Conservation (phyloP, 2,113 vertebrate genomes). For the Cardinalis cardinalis region DNA sequence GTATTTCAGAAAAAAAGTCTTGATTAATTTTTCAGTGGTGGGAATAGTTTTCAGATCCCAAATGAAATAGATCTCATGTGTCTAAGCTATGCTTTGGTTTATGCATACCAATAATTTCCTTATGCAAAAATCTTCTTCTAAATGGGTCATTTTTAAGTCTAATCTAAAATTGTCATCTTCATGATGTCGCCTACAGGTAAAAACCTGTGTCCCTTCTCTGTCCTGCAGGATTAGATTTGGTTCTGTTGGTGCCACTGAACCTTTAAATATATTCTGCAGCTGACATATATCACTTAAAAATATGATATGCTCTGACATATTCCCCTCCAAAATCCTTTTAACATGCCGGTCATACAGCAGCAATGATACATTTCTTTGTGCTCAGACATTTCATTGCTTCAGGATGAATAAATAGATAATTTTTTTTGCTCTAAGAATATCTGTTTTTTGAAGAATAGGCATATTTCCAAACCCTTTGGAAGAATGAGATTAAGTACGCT, state of each 20-base stretch:
- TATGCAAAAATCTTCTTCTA: background rate
- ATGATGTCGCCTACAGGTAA: conserved; percentile 7
- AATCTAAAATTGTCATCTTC: background rate
- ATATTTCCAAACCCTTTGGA: background rate
- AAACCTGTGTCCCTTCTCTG: conserved; percentile 20
- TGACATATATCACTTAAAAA: conserved; percentile 40
- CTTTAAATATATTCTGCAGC: conserved; percentile 25
- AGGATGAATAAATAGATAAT: background rate
- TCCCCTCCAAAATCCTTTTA: conserved; percentile 10
- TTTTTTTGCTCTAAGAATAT: background rate
- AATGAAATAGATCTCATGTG: background rate
- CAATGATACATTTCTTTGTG: background rate
- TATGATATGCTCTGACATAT: conserved; percentile 20
- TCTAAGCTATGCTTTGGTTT: background rate
- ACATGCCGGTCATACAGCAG: background rate
- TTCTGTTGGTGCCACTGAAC: conserved; percentile 18
- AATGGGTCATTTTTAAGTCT: background rate
- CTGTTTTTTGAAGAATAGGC: background rate
- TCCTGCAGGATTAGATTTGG: conserved; percentile 5
- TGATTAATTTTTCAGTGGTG: background rate
- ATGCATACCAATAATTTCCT: background rate
- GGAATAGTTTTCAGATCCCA: background rate
- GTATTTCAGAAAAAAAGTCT: background rate
- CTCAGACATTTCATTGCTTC: background rate
- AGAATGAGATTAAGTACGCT: background rate